Evolutionary conservation across 2,797 vertebrate genomes (phyloP).

Genomic region (Danio albolineatus): DNA sequence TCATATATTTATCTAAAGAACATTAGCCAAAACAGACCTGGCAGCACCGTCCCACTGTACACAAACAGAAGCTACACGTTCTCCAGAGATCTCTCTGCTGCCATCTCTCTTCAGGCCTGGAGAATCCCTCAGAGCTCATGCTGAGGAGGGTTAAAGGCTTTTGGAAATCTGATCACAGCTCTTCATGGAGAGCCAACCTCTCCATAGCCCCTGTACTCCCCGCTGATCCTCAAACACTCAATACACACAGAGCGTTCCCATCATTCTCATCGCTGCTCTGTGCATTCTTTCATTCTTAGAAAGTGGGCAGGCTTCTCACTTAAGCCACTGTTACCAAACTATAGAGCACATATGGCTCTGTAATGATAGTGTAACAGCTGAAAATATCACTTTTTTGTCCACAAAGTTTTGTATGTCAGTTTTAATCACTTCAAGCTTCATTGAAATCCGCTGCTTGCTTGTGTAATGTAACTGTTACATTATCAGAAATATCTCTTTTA

Average conservation of each 20-base stretch:
- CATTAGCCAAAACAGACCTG: not conserved
- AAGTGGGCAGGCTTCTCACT: not conserved
- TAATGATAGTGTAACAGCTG: slow-evolving; percentile 5
- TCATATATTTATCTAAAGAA: not conserved
- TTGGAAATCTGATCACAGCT: slow-evolving; percentile 28
- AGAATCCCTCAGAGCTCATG: slow-evolving; percentile 3
- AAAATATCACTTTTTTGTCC: not conserved
- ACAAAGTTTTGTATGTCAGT: not conserved
- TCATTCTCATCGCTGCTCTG: not conserved
- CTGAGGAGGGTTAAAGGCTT: slow-evolving; percentile 32
- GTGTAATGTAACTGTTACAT: not conserved
- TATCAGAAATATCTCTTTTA: not conserved
- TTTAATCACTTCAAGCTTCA: not conserved
- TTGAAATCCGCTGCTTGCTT: not conserved
- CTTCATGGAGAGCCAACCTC: not conserved
- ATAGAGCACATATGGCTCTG: not conserved
- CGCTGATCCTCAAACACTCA: not conserved
- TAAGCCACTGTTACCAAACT: not conserved
- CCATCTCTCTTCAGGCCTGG: not conserved
- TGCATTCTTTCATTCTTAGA: not conserved
- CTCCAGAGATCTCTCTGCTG: not conserved
- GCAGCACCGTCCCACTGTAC: not conserved
- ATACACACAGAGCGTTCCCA: not conserved
- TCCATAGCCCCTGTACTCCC: not conserved
- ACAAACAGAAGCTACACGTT: slow-evolving; percentile 12